Evolutionary conservation across 2,113 vertebrate genomes (phyloP).

Genomic region (Halcyon senegalensis): DNA sequence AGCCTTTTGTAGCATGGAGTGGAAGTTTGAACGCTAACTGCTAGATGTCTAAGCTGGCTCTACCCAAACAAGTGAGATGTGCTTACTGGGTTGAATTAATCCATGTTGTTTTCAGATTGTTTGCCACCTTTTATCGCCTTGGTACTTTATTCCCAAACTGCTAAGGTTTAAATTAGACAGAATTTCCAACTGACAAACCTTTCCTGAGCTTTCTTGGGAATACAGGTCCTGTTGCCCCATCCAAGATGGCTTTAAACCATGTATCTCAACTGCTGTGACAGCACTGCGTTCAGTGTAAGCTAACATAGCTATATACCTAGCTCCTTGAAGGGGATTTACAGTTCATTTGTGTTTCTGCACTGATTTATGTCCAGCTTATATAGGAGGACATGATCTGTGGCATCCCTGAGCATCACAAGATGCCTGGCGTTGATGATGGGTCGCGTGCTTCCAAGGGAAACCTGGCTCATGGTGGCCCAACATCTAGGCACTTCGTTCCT

Average conservation of each 20-base stretch:
- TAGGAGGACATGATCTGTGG: background rate
- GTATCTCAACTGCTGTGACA: background rate
- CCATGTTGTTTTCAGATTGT: background rate
- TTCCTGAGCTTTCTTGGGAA: background rate
- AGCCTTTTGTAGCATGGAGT: rapidly evolving
- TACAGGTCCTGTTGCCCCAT: background rate
- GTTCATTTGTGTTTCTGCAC: background rate
- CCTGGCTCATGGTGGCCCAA: background rate
- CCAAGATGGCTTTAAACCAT: background rate
- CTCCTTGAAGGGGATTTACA: background rate
- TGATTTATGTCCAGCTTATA: background rate
- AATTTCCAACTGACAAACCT: background rate
- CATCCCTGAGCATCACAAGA: background rate
- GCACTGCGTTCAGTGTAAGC: rapidly evolving
- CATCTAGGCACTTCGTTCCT: background rate
- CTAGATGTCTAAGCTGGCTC: background rate
- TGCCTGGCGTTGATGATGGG: background rate
- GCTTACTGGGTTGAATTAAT: background rate
- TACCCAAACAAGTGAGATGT: background rate
- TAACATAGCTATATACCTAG: rapidly evolving
- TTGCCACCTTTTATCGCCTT: background rate
- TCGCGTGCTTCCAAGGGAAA: background rate
- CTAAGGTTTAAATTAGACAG: background rate
- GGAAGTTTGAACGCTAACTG: background rate
- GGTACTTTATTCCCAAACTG: background rate